phyloP scores from a whole-genome alignment of 2,113 vertebrate species.

The Mionectes macconnelli region DNA sequence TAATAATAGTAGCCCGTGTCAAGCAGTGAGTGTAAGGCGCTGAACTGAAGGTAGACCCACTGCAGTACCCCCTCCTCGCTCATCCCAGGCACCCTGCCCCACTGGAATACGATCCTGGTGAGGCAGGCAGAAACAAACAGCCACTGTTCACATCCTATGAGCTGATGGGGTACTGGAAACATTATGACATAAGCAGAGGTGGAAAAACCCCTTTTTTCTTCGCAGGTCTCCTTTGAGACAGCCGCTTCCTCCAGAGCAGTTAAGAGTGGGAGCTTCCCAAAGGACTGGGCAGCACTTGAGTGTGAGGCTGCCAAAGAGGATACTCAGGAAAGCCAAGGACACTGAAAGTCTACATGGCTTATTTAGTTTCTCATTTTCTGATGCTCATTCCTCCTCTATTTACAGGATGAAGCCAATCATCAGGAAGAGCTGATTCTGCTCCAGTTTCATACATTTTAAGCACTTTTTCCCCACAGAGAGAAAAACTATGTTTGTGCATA shows the following conservation, averaged over 20 bases:
- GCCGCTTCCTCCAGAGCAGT: background rate
- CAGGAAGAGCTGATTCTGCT: background rate
- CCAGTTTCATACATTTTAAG: background rate
- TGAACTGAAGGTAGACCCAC: background rate
- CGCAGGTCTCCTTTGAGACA: background rate
- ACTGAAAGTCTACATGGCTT: rapidly evolving
- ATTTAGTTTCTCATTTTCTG: background rate
- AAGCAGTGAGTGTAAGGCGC: background rate
- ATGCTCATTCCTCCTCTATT: background rate
- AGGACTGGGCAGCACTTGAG: background rate
- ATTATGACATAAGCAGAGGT: background rate
- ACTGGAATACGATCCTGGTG: background rate
- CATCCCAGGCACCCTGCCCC: background rate
- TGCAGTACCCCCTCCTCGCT: background rate
- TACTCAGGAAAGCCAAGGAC: background rate
- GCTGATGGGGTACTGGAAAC: background rate
- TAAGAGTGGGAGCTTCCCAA: background rate
- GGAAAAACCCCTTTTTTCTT: background rate
- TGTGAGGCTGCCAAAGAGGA: background rate
- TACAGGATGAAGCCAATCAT: background rate
- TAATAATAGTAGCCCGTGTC: background rate
- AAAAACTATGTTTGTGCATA: background rate
- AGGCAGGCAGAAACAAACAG: background rate
- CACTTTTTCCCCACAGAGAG: background rate
- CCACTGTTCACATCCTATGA: background rate